These are phyloP conservation scores for Microcebus lehilahytsara DNA, from an alignment of 2,113 vertebrate genomes.

Conservation along the genomic window DNA sequence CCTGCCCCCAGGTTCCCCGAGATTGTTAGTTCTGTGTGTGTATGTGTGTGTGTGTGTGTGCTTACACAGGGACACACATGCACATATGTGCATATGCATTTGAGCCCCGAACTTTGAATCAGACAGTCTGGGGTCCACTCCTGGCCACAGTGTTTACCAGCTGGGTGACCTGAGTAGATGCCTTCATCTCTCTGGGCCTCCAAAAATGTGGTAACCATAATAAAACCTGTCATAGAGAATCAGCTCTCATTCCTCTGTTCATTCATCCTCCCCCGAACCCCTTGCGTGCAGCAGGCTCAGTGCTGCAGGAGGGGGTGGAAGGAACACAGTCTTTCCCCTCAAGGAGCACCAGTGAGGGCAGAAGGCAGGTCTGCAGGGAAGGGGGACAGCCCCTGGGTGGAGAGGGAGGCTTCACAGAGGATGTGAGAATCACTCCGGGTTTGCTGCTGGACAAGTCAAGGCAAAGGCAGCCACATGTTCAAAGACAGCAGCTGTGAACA, in stretches of 20 bases:
- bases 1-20: background rate
- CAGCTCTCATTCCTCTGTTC: background rate
- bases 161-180: background rate
- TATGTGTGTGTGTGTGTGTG: no score
- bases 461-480: constrained; percentile 68
- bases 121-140: background rate
- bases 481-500: constrained; percentile 70
- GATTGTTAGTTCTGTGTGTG: background rate
- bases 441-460: constrained; percentile 55
- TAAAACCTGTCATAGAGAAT: background rate
- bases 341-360: background rate
- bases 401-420: background rate
- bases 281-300: background rate
- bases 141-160: background rate
- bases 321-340: background rate
- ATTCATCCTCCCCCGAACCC: background rate
- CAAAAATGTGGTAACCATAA: background rate
- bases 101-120: background rate
- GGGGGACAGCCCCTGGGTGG: background rate
- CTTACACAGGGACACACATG: background rate
- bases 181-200: background rate
- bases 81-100: no score
- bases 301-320: background rate
- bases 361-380: background rate
- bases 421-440: constrained; percentile 25